These are phyloP conservation scores for Hormaphis cornu DNA, from an alignment of 1,140 invertebrate species.

Conservation along the genomic window DNA sequence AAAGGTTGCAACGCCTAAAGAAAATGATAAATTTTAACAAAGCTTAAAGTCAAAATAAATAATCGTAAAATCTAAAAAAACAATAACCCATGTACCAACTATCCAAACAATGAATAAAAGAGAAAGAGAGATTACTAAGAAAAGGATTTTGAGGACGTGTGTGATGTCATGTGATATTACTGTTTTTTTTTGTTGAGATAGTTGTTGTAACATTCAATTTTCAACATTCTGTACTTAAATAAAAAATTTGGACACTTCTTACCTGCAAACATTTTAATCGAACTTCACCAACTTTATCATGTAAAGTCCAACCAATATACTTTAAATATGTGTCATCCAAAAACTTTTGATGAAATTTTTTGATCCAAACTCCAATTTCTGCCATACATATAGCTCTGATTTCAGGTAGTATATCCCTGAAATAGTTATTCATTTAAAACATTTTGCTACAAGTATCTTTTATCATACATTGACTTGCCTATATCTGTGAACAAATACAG, in stretches of 20 bases:
- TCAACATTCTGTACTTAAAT: too few species aligned
- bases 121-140: too few species aligned
- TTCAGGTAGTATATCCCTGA: conserved; percentile 88
- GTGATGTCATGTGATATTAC: too few species aligned
- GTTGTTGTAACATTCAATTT: too few species aligned
- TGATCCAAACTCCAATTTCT: conserved; percentile 99
- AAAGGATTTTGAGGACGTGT: too few species aligned
- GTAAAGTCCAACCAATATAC: conserved; percentile 98
- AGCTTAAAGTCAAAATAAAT: neutral
- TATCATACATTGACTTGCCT: conserved; percentile 46
- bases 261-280: conserved; percentile 43
- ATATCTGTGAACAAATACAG: conserved; percentile 97
- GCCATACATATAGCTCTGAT: conserved; percentile 96
- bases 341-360: conserved; percentile 95
- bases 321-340: conserved; percentile 96
- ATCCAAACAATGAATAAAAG: neutral
- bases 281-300: conserved; percentile 87
- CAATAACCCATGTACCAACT: neutral
- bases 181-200: too few species aligned
- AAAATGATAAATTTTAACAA: conserved; percentile 7
- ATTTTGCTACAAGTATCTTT: neutral
- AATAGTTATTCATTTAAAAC: conserved; percentile 35
- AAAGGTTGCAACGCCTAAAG: conserved; percentile 84
- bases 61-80: neutral
- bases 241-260: too few species aligned